A percentile compares a stretch with the other conserved stretches of the same genome.
phyloP scores from a whole-genome alignment of 53 echinoderm and acorn worm species.

The Temnopleurus reevesii region DNA sequence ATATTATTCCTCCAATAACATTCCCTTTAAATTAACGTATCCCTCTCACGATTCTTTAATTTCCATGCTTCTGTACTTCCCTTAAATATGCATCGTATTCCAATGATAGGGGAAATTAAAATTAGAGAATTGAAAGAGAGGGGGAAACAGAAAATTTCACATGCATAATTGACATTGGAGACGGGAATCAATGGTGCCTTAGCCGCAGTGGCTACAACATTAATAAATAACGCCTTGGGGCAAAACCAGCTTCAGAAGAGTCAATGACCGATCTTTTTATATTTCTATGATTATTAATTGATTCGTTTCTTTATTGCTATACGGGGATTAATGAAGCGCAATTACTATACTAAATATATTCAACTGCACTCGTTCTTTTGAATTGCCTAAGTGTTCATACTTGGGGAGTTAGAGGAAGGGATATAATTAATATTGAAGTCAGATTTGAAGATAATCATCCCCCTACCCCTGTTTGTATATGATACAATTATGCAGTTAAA shows the following conservation, averaged over 20 bases:
- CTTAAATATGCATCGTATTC: background rate
- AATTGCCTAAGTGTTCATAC: too few relatives aligned
- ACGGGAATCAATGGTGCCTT: background rate
- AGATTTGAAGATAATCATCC: too few relatives aligned
- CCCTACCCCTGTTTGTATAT: too few relatives aligned
- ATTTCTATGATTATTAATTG: background rate
- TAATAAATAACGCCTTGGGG: background rate
- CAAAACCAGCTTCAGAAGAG: background rate
- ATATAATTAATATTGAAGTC: too few relatives aligned
- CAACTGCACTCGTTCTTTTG: too few relatives aligned
- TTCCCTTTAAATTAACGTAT: background rate
- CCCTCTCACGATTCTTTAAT: background rate
- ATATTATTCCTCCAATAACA: background rate
- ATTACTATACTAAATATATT: too few relatives aligned
- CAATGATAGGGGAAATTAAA: background rate
- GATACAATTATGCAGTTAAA: too few relatives aligned
- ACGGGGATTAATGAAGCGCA: too few relatives aligned
- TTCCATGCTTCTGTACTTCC: background rate
- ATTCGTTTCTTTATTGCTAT: background rate
- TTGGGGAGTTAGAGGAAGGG: too few relatives aligned
- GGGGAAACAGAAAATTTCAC: background rate
- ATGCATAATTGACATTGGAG: background rate
- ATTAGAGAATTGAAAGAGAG: too few relatives aligned
- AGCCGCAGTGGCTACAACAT: slow-evolving; percentile 29
- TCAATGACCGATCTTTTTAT: background rate